Percentiles rank a stretch among this genome's conserved stretches.
phyloP scores from a whole-genome alignment of 2,113 vertebrate genomes.

The Sula dactylatra region DNA sequence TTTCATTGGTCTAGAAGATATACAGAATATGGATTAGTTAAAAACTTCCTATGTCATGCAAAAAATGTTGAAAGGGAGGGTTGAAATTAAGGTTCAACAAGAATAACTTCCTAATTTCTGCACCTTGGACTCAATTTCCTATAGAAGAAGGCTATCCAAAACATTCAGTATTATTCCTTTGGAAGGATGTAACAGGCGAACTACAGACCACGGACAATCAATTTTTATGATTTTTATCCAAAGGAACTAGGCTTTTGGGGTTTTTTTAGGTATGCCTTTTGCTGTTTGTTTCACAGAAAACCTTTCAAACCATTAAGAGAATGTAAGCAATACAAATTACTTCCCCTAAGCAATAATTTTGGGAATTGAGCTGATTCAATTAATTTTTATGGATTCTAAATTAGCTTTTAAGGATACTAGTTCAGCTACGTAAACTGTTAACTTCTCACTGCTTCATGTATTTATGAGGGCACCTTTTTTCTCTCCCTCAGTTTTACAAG shows the following conservation, averaged over 20 bases:
- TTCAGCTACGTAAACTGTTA: neutral
- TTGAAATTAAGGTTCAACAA: neutral
- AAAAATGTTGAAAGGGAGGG: neutral
- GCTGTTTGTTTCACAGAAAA: neutral
- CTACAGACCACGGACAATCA: fast-evolving
- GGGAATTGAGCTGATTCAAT: neutral
- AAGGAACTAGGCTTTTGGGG: neutral
- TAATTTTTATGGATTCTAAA: neutral
- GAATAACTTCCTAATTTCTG: neutral
- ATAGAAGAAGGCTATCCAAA: neutral
- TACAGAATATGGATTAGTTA: neutral
- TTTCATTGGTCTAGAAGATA: constrained; percentile 37
- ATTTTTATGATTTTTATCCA: neutral
- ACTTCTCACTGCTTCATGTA: neutral
- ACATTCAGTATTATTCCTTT: neutral
- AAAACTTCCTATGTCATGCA: neutral
- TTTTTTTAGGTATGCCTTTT: neutral
- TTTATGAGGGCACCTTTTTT: neutral
- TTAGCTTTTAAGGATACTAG: neutral
- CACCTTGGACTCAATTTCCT: neutral
- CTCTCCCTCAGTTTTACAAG: neutral
- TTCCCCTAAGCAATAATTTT: neutral
- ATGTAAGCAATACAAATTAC: neutral
- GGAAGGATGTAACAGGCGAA: neutral
- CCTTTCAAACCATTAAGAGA: neutral